Base-by-base conservation (phyloP, 2,797 vertebrate genomes). In the Hydrophis major region DNA sequence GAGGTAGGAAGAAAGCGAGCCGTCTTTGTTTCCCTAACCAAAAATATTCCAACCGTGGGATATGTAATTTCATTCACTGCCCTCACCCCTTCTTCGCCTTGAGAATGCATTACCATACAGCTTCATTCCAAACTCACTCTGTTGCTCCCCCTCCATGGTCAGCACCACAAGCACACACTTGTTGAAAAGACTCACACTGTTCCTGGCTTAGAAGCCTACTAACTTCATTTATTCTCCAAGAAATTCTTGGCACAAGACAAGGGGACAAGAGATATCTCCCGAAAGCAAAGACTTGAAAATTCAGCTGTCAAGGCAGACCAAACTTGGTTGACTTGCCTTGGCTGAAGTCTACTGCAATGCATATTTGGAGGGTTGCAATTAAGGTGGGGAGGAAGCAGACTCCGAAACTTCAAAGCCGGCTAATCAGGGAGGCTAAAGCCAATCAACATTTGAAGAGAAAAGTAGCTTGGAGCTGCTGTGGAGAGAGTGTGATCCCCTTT, bases 201-300 rank as follows among this genome's bases (percentile, higher is more conserved):
- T 91, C 95, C 96, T 94, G 95, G 94, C 89, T 96, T 92, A 96
- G 89, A 95, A 93, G 95, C 92, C 93, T 92, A 92, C 94, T 96
- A 93, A 93, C 94, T 95, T 96, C 96, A 96, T 96, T 97, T 96
- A 95, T 93, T 94, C 86, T 95, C 28, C 93, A 94, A 94, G 94
- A 93, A 1, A 83, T 88, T 96, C 93, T 91, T 94, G 63, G 87
- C 91, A 28, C 1, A 47, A 93, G 61, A 92, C 83, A 74, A 78
- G 90, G 90, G 93, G 94, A 94, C 94, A 95, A 95, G 22, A 92
- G 94, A 0, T 93, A 89, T 37, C n/a, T 59, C 87, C 56, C 56
- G 0, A 47, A 83, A 25, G 20, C 37, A 83, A 20, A 83, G 74
- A 93, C 89, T 95, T 93, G 86, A 69, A 60, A 95, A 96, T 90